phyloP scores from a whole-genome alignment of 2,797 vertebrate species.

The Melanogrammus aeglefinus region DNA sequence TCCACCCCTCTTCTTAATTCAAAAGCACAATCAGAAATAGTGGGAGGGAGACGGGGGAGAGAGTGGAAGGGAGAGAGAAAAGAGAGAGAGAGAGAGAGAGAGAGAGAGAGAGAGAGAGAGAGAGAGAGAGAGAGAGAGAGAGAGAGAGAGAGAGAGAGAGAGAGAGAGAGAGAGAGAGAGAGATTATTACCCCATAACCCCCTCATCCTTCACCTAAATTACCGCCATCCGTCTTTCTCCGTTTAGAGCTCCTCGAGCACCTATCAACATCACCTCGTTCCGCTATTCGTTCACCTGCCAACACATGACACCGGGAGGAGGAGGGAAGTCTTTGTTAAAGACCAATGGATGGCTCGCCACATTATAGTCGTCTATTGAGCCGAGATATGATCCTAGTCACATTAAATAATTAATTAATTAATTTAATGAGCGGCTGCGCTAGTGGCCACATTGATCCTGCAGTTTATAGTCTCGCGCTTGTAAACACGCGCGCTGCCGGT shows the following conservation, averaged over 20 bases:
- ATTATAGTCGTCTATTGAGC: not conserved
- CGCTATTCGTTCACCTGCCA: conserved; percentile 40
- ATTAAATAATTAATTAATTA: too few species aligned
- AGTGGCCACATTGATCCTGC: too few species aligned
- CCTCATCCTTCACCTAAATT: conserved; percentile 64
- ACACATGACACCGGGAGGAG: conserved; percentile 33
- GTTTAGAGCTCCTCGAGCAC: conserved; percentile 32
- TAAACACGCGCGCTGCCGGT: too few species aligned
- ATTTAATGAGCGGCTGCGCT: too few species aligned
- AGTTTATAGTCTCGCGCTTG: too few species aligned
- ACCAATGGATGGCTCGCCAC: not conserved
- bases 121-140: not conserved
- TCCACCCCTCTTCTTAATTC: conserved; percentile 38
- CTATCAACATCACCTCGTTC: conserved; percentile 11
- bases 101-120: not conserved
- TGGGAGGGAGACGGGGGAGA: not conserved
- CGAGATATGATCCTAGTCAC: too few species aligned
- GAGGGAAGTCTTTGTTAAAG: conserved; percentile 22
- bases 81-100: too few species aligned
- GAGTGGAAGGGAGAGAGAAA: conserved; percentile 11
- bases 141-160: too few species aligned
- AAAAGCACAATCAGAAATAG: conserved; percentile 39
- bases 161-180: conserved; percentile 17
- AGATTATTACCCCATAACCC: conserved; percentile 64
- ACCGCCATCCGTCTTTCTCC: conserved; percentile 64